Percentiles rank a stretch among this genome's conserved stretches.
Evolutionary conservation across 2,888 invertebrate species (phyloP).

Genomic region (Abrostola triplasia): DNA sequence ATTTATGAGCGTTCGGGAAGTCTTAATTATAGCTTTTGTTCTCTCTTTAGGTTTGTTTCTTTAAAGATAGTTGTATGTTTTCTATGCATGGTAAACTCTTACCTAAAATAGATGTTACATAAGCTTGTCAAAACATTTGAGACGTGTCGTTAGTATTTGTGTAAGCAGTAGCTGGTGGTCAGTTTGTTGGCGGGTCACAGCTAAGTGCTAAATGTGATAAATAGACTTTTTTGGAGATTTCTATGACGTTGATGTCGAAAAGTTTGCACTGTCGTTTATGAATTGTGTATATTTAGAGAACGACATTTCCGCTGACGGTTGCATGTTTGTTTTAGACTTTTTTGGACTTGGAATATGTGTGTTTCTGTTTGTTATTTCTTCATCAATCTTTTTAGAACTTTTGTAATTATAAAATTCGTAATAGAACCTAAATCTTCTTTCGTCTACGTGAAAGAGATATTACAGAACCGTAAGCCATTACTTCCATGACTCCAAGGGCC

Average conservation of each 20-base stretch:
- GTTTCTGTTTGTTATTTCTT: not conserved
- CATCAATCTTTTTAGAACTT: conserved; percentile 1
- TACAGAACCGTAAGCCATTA: conserved; percentile 22
- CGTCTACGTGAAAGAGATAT: conserved; percentile 16
- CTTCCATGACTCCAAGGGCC: conserved; percentile 33
- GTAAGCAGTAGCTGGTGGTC: conserved; percentile 17
- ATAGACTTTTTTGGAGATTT: conserved; percentile 15
- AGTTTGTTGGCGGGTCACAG: conserved; percentile 18
- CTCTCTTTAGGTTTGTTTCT: no score
- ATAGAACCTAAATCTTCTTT: not conserved
- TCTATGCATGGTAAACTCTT: not conserved
- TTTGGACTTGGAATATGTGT: not conserved
- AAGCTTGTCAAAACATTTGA: conserved; percentile 7
- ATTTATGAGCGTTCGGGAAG: no score
- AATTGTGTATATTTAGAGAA: not conserved
- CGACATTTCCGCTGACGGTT: not conserved
- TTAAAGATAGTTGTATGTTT: not conserved
- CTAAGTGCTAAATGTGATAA: conserved; percentile 29
- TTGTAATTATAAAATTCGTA: not conserved
- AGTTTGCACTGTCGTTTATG: not conserved
- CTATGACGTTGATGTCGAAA: not conserved
- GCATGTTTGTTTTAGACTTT: not conserved
- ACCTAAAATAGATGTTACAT: conserved; percentile 15
- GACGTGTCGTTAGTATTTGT: conserved; percentile 19
- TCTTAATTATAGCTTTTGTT: no score